phyloP scores from a whole-genome alignment of 2,888 invertebrate genomes.

The Hesperia comma region DNA sequence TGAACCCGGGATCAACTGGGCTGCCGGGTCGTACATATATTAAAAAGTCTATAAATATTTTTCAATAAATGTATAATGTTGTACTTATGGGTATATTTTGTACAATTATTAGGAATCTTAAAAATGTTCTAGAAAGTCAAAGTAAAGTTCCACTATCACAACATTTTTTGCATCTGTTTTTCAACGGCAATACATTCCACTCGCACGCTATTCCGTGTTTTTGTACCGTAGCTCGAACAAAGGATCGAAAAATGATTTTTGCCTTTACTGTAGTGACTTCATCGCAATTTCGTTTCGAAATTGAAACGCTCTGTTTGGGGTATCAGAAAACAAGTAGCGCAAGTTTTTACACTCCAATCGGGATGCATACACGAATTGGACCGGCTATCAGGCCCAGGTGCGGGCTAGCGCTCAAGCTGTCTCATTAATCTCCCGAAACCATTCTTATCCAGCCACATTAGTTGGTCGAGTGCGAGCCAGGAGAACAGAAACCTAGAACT shows the following conservation, averaged over 20 bases:
- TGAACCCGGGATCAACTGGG: too few species aligned
- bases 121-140: background rate
- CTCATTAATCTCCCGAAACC: slow-evolving; percentile 67
- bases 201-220: slow-evolving; percentile 34
- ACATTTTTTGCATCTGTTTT: slow-evolving; percentile 28
- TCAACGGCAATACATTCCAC: slow-evolving; percentile 35
- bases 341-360: slow-evolving; percentile 43
- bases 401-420: slow-evolving; percentile 55
- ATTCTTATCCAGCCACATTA: slow-evolving; percentile 52
- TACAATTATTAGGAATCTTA: background rate
- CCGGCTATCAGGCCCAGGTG: slow-evolving; percentile 50
- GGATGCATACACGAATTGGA: slow-evolving; percentile 45
- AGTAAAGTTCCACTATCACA: slow-evolving; percentile 21
- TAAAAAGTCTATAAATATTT: too few species aligned
- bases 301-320: slow-evolving; percentile 39
- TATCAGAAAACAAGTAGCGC: slow-evolving; percentile 38
- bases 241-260: slow-evolving; percentile 38
- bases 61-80: too few species aligned
- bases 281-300: slow-evolving; percentile 38
- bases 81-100: too few species aligned
- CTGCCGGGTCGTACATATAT: too few species aligned
- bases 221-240: slow-evolving; percentile 35
- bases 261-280: slow-evolving; percentile 37
- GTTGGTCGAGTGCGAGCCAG: slow-evolving; percentile 40
- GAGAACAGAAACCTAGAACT: slow-evolving; percentile 42